phyloP scores from a whole-genome alignment of 2,113 vertebrate species.

The Lipotes vexillifer region DNA sequence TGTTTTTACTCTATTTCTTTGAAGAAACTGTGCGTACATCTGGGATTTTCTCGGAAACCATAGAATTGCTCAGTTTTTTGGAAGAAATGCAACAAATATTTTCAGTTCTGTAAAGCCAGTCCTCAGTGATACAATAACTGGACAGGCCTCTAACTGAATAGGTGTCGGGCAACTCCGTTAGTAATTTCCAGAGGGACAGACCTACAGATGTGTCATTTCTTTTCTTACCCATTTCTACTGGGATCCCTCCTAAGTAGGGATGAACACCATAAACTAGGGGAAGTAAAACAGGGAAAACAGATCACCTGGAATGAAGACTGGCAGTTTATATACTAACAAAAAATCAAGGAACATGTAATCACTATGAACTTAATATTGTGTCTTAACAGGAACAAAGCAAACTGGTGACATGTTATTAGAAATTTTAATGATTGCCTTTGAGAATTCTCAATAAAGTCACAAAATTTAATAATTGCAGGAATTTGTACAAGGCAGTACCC shows the following conservation, averaged over 20 bases:
- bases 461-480: neutral
- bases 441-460: conserved; percentile 55
- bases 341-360: neutral
- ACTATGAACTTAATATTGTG: neutral
- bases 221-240: neutral
- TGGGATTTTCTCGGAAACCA: neutral
- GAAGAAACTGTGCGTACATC: neutral
- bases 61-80: neutral
- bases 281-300: neutral
- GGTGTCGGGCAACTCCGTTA: neutral
- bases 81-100: neutral
- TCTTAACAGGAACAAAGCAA: neutral
- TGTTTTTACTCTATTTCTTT: neutral
- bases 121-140: neutral
- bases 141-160: neutral
- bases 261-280: neutral
- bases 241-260: neutral
- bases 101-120: neutral
- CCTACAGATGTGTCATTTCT: neutral
- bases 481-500: neutral
- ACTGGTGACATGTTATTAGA: conserved; percentile 1
- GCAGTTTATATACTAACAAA: neutral
- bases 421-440: neutral
- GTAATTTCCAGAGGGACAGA: neutral
- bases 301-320: neutral